A percentile compares a stretch with the other conserved stretches of the same genome.
Conservation (phyloP, 2,888 invertebrate genomes). For the Leptarthrus brevirostris region DNA sequence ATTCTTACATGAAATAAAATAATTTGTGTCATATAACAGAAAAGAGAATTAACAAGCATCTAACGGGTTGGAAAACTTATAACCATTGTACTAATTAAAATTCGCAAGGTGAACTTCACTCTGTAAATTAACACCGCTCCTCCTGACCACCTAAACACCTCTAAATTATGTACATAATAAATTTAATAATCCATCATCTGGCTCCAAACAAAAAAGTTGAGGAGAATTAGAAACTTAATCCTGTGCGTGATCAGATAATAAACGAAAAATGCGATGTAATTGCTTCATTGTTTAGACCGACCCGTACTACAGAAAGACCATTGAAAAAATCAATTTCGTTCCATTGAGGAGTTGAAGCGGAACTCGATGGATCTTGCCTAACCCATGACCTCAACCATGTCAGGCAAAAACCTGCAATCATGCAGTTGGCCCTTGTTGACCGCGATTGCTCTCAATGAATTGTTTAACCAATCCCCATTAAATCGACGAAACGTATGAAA, state of each 20-base stretch:
- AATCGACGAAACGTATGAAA: neutral
- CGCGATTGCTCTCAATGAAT: slow-evolving; percentile 21
- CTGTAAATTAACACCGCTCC: too few species aligned
- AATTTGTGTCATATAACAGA: too few species aligned
- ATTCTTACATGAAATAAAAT: too few species aligned
- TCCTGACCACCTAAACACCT: too few species aligned
- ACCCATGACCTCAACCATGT: slow-evolving; percentile 22
- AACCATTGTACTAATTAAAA: too few species aligned
- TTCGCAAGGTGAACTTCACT: too few species aligned
- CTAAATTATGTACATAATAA: too few species aligned
- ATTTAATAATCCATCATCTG: too few species aligned
- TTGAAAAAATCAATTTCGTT: slow-evolving; percentile 32
- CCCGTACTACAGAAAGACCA: slow-evolving; percentile 4
- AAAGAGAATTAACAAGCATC: too few species aligned
- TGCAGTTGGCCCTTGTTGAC: slow-evolving; percentile 17
- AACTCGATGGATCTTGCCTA: slow-evolving; percentile 9
- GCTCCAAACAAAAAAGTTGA: too few species aligned
- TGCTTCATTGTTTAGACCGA: slow-evolving; percentile 11
- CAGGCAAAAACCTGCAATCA: slow-evolving; percentile 35
- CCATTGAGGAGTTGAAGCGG: slow-evolving; percentile 27
- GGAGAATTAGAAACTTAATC: too few species aligned
- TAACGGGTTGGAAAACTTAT: too few species aligned
- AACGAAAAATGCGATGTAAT: slow-evolving; percentile 5
- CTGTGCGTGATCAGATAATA: neutral
- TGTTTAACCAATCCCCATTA: slow-evolving; percentile 12